A percentile compares a stretch with the other conserved stretches of the same genome.
Evolutionary conservation across 2,888 invertebrate species (phyloP).

Genomic region (Onthophagus sagittarius): DNA sequence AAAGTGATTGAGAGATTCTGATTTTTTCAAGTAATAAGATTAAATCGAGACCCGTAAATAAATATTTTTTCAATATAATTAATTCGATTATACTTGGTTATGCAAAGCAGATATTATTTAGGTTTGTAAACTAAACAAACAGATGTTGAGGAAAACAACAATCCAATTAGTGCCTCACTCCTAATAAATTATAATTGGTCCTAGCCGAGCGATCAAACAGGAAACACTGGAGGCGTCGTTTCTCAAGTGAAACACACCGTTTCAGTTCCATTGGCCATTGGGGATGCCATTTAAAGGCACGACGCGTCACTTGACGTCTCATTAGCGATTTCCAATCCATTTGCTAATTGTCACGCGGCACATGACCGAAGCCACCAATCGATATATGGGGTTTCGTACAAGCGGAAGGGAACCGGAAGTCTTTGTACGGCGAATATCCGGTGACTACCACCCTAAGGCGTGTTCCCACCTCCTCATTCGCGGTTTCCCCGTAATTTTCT

Average conservation of each 20-base stretch:
- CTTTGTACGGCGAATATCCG: background rate
- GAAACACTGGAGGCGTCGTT: background rate
- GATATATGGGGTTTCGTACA: background rate
- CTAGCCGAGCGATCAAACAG: background rate
- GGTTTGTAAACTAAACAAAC: background rate
- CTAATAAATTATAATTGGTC: background rate
- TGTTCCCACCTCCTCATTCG: background rate
- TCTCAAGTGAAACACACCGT: background rate
- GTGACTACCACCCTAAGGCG: background rate
- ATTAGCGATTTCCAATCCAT: slow-evolving; percentile 27
- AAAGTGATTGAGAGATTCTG: background rate
- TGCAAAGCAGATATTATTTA: no score
- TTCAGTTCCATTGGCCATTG: background rate
- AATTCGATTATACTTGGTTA: no score
- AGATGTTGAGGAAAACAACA: background rate
- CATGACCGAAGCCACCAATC: background rate
- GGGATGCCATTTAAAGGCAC: slow-evolving; percentile 4
- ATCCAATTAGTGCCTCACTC: background rate
- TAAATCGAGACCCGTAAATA: background rate
- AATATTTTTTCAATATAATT: no score
- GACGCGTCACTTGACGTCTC: slow-evolving; percentile 11
- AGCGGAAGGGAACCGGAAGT: background rate
- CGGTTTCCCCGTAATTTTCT: slow-evolving; percentile 4
- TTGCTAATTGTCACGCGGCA: slow-evolving; percentile 27
- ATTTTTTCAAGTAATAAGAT: background rate